These are phyloP conservation scores for Drosophila imparisetae DNA, from an alignment of 2,888 invertebrate genomes.

Conservation along the genomic window DNA sequence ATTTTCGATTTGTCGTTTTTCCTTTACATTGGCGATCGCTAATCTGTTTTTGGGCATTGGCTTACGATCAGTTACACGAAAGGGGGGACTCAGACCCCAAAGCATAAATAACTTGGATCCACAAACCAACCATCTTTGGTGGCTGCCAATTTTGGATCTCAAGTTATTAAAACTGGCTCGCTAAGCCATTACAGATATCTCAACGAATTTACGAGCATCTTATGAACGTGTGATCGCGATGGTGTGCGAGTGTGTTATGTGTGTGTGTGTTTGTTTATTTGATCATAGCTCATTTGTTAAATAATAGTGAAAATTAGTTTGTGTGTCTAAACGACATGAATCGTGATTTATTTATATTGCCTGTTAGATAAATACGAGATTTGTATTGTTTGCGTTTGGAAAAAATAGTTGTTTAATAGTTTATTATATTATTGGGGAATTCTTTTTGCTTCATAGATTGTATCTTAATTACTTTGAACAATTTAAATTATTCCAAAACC, in stretches of 20 bases:
- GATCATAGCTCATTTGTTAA: conserved; percentile 66
- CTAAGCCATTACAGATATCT: conserved; percentile 58
- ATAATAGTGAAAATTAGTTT: conserved; percentile 74
- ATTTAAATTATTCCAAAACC: conserved; percentile 1
- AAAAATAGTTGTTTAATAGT: conserved; percentile 25
- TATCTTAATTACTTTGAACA: conserved; percentile 24
- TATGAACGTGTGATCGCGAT: conserved; percentile 45
- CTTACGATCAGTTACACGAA: conserved; percentile 20
- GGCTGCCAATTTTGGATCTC: conserved; percentile 63
- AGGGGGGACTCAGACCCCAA: conserved; percentile 6
- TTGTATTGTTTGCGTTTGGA: conserved; percentile 28
- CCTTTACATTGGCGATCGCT: conserved; percentile 37
- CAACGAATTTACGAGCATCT: conserved; percentile 40
- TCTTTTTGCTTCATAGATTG: conserved; percentile 11
- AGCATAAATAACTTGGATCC: conserved; percentile 41
- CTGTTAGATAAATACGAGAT: conserved; percentile 38
- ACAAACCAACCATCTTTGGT: conserved; percentile 43
- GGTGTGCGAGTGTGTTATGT: not conserved
- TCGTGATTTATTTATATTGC: conserved; percentile 63
- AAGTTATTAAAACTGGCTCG: conserved; percentile 57
- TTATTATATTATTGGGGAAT: conserved; percentile 31
- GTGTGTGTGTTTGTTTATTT: conserved; percentile 25
- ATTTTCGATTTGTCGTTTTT: conserved; percentile 59
- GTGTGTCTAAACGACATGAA: conserved; percentile 60
- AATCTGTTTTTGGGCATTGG: conserved; percentile 45